Evolutionary conservation across 2,113 vertebrate species (phyloP).

Genomic region (Coptodon bakossiorum): DNA sequence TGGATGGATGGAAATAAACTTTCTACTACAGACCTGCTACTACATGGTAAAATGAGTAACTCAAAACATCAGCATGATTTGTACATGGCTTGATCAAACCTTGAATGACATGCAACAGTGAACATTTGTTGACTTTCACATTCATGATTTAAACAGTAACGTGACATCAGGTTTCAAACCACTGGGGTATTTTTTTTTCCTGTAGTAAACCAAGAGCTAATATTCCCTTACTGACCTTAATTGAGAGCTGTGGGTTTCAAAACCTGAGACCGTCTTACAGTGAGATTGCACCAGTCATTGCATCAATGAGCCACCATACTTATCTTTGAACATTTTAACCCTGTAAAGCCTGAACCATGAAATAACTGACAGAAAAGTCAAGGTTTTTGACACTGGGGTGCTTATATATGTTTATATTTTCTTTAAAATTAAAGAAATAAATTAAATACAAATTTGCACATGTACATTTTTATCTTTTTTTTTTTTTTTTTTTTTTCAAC

Average conservation of each 20-base stretch:
- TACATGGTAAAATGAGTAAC: not conserved
- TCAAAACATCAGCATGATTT: not conserved
- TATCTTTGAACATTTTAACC: not conserved
- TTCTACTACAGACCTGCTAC: not conserved
- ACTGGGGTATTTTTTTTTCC: not conserved
- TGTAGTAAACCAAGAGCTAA: not conserved
- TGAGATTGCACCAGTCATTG: not conserved
- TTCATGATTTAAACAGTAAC: not conserved
- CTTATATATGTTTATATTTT: not conserved
- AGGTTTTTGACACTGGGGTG: not conserved
- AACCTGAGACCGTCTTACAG: not conserved
- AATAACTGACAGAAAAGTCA: not conserved
- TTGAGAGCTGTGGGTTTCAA: not conserved
- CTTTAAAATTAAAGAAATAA: not conserved
- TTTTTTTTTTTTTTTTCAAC: accelerated
- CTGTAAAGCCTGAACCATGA: not conserved
- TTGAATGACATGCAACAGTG: not conserved
- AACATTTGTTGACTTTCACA: not conserved
- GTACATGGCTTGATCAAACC: not conserved
- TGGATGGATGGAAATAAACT: not conserved
- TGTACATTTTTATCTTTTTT: not conserved
- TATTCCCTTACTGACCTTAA: not conserved
- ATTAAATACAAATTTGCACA: not conserved
- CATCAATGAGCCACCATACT: not conserved
- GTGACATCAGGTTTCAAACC: not conserved